phyloP scores from a whole-genome alignment of 2,797 vertebrate species.

The Pseudochirops cupreus region DNA sequence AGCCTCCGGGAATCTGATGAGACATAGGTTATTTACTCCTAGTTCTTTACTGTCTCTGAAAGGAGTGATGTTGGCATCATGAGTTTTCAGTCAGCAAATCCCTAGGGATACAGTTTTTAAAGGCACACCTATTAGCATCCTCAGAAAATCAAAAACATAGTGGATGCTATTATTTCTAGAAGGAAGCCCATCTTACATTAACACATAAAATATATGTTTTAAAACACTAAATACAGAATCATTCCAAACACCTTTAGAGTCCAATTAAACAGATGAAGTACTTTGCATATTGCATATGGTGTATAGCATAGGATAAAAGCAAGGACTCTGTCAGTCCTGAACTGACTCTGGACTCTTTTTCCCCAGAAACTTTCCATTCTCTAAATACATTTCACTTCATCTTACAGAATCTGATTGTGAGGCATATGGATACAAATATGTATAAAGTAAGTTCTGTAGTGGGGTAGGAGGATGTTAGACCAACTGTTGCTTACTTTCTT shows the following conservation, averaged over 20 bases:
- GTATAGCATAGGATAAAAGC: neutral
- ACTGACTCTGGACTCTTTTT: too few relatives aligned
- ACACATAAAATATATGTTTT: neutral
- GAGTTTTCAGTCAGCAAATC: neutral
- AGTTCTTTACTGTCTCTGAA: conserved; percentile 34
- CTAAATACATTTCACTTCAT: neutral
- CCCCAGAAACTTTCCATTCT: neutral
- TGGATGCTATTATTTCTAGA: neutral
- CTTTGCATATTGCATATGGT: neutral
- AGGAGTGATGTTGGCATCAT: neutral
- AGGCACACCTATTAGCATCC: neutral
- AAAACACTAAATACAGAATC: neutral
- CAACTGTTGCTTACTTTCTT: neutral
- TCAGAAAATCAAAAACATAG: neutral
- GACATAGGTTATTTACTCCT: neutral
- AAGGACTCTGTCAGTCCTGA: neutral
- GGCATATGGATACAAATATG: neutral
- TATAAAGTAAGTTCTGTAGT: neutral
- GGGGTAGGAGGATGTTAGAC: neutral
- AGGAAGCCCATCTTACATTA: neutral
- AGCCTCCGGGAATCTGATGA: neutral
- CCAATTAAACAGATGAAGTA: rapidly evolving
- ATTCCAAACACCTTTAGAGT: neutral
- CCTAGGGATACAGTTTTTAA: neutral
- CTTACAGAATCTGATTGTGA: neutral